phyloP scores from a whole-genome alignment of 2,888 invertebrate genomes.

The Patella depressa region DNA sequence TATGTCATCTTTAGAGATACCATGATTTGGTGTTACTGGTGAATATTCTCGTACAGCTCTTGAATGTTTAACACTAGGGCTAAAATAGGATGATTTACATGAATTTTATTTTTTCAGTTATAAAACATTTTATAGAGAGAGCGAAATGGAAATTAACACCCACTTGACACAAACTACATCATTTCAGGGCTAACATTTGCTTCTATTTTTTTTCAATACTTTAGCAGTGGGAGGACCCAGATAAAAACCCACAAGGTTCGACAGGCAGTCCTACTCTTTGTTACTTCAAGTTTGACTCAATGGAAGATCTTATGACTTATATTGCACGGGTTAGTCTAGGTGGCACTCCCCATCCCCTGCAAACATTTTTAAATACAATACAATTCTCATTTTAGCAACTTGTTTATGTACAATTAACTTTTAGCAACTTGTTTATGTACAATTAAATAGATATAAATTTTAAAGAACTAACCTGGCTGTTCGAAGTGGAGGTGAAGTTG shows the following conservation, averaged over 20 bases:
- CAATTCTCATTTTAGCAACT: background rate
- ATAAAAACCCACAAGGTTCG: no score
- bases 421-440: background rate
- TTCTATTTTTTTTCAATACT: no score
- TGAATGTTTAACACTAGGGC: slow-evolving; percentile 1
- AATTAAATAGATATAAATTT: background rate
- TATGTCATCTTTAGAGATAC: background rate
- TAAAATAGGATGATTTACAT: background rate
- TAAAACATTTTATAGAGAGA: no score
- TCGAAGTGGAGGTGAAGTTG: background rate
- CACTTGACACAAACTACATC: no score
- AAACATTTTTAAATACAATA: background rate
- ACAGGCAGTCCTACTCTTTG: no score
- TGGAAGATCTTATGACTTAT: no score
- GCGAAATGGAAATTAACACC: no score
- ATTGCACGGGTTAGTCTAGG: no score
- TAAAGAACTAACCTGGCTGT: slow-evolving; percentile 14
- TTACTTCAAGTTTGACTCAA: no score
- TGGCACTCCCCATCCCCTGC: background rate
- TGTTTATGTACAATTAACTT: background rate
- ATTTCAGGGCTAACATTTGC: no score
- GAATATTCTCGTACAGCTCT: background rate
- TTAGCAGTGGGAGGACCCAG: no score
- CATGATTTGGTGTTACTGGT: background rate
- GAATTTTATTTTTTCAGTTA: no score